phyloP scores from a whole-genome alignment of 1,140 invertebrate species.

The Drosophila sechellia region DNA sequence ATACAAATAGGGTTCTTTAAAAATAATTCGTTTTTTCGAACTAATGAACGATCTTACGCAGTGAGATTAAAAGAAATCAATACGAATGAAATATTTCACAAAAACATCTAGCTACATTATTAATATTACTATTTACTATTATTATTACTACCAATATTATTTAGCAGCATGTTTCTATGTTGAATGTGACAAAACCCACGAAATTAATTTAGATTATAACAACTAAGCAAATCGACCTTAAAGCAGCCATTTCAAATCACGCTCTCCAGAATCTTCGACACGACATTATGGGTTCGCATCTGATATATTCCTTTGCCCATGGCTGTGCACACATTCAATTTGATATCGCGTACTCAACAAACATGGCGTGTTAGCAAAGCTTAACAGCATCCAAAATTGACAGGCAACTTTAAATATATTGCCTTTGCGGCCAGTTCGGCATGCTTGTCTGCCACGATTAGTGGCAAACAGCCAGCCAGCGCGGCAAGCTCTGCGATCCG shows the following conservation, averaged over 20 bases:
- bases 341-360: conserved; percentile 46
- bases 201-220: background rate
- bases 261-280: background rate
- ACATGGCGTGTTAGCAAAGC: conserved; percentile 54
- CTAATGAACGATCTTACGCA: too few species aligned
- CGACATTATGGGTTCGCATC: background rate
- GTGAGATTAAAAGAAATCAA: too few species aligned
- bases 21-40: too few species aligned
- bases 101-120: background rate
- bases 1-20: too few species aligned
- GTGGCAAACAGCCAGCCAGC: conserved; percentile 48
- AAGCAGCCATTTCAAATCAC: background rate
- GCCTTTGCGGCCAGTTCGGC: conserved; percentile 60
- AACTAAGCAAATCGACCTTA: background rate
- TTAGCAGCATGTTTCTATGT: too few species aligned
- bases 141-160: too few species aligned
- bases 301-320: conserved; percentile 2
- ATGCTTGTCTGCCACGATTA: conserved; percentile 71
- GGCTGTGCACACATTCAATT: conserved; percentile 25
- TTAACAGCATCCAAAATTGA: conserved; percentile 64
- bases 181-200: too few species aligned
- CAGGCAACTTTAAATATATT: conserved; percentile 59
- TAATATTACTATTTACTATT: too few species aligned
- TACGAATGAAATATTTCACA: too few species aligned
- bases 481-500: conserved; percentile 30